A percentile compares a stretch with the other conserved stretches of the same genome.
phyloP scores from a whole-genome alignment of 2,113 vertebrate genomes.

The Laterallus jamaicensis region DNA sequence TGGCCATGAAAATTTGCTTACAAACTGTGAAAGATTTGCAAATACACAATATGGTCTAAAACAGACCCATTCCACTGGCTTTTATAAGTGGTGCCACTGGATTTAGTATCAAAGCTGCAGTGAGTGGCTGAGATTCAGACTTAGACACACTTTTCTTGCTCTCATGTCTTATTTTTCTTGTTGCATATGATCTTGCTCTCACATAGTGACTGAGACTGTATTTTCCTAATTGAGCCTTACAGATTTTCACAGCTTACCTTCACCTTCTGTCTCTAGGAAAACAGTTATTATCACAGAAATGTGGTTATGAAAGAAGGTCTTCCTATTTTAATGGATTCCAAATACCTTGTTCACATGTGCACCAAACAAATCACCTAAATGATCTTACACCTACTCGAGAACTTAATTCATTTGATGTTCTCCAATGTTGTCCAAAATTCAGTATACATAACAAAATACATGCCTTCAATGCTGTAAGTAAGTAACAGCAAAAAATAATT shows the following conservation, averaged over 20 bases:
- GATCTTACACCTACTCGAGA: background rate
- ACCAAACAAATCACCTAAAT: background rate
- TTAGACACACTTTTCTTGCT: background rate
- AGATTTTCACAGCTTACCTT: background rate
- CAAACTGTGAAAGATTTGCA: background rate
- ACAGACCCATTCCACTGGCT: background rate
- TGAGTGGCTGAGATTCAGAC: background rate
- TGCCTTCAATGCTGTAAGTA: background rate
- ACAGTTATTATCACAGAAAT: background rate
- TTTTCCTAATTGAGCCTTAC: background rate
- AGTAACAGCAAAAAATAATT: slow-evolving; percentile 9
- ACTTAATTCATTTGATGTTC: background rate
- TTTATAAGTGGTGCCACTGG: background rate
- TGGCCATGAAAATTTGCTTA: background rate
- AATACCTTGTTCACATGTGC: background rate
- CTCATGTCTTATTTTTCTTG: background rate
- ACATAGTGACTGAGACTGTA: fast-evolving
- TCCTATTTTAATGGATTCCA: background rate
- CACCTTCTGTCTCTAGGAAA: background rate
- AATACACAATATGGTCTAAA: background rate
- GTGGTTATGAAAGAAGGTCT: background rate
- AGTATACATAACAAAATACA: background rate
- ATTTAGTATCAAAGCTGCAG: background rate
- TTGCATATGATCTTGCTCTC: background rate
- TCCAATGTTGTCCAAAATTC: background rate